Percentiles rank a stretch among this genome's conserved stretches.
Evolutionary conservation across 2,888 invertebrate genomes (phyloP).

Genomic region (Seira sanloemensis): DNA sequence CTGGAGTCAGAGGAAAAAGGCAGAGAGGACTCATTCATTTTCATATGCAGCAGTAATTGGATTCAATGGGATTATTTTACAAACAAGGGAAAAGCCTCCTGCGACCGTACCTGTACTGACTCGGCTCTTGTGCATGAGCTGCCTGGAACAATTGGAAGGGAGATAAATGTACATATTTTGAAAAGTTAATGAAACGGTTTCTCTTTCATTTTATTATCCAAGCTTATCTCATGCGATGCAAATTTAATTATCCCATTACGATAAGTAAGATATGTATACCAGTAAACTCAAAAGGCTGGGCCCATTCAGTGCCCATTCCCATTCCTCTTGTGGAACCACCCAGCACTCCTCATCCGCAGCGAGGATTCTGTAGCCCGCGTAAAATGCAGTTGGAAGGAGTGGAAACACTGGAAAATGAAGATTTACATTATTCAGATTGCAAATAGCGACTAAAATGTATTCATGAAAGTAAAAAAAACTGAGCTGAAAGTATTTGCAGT

Average conservation of each 20-base stretch:
- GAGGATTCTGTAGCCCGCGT: conserved; percentile 74
- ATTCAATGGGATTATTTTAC: not conserved
- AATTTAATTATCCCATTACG: not conserved
- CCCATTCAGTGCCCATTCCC: conserved; percentile 76
- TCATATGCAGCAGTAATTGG: not conserved
- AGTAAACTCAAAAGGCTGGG: conserved; percentile 76
- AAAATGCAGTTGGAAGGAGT: conserved; percentile 75
- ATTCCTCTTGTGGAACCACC: conserved; percentile 74
- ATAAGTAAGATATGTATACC: conserved; percentile 72
- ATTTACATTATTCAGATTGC: not conserved
- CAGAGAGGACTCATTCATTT: not conserved
- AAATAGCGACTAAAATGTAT: no score
- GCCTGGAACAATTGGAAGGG: conserved; percentile 89
- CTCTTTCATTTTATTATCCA: not conserved
- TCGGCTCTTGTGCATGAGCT: conserved; percentile 76
- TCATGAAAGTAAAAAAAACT: no score
- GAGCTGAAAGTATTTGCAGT: no score
- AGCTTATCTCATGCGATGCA: not conserved
- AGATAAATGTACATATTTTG: conserved; percentile 85
- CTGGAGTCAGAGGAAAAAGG: not conserved
- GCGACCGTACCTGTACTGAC: conserved; percentile 76
- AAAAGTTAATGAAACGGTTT: conserved; percentile 8
- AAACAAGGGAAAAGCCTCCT: not conserved
- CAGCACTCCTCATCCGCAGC: conserved; percentile 74
- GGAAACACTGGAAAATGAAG: conserved; percentile 75